Base-by-base conservation (phyloP, 2,888 invertebrate species). In the Papilio elwesi region DNA sequence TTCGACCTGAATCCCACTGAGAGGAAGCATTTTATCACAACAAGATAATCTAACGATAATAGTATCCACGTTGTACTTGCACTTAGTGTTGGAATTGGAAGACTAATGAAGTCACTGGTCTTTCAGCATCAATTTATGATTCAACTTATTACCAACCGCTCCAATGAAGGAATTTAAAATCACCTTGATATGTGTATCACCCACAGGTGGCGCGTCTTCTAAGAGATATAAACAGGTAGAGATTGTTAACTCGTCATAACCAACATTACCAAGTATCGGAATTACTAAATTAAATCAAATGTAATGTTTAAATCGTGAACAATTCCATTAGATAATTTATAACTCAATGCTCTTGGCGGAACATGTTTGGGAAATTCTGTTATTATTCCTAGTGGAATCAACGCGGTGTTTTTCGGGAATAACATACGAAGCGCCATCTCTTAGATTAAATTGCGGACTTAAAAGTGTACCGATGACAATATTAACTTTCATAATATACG, bases 321-420 rank as follows among this genome's bases (percentile, higher is more conserved):
- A 62, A 43, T 43, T 62, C 15, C 43, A 43, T 43, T 43, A 62
- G 59, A 43, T 62, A 43, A 62, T 43, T 62, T 62, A 62, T n/a
- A 62, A 43, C 59, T 62, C 59, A 15, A 38, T 59, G 38, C 38
- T 59, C 59, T 59, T 59, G 59, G 38, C 38, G 59, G 38, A 59
- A 43, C 59, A 43, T 62, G 59, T 62, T 62, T 55, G 59, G 36
- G 59, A 62, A 62, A 62, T 43, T 62, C n/a, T 15, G 59, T 62
- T 62, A 62, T 62, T 62, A 38, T 62, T 62, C 59, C 59, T 59
- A 59, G 59, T 62, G 38, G 15, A 43, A 62, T 38, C 43, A 62
- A 62, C 43, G 43, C 43, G 9, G 43, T 36, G 36, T 57, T 57
- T 62, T 36, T 26, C 55, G n/a, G 36, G 13, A 15, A 43, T 15